Conservation (phyloP, 2,888 invertebrate genomes). For the Eupelmus urozonus region DNA sequence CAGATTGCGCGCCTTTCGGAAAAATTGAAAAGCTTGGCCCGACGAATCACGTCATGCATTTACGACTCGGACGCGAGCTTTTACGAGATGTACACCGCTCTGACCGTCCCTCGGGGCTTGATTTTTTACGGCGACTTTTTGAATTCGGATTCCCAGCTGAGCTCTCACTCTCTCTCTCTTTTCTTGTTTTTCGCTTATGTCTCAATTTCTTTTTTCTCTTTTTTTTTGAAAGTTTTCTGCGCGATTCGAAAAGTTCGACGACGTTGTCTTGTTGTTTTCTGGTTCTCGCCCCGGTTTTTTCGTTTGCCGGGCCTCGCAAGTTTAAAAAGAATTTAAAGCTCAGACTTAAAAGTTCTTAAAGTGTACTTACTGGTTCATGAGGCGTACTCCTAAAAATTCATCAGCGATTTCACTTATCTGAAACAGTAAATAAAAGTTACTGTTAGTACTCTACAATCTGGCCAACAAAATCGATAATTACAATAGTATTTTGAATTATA, state of each 20-base stretch:
- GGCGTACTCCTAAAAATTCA: constrained; percentile 4
- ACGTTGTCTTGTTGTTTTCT: not conserved
- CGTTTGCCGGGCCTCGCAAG: not conserved
- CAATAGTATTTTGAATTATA: too few species aligned
- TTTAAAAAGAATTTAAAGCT: constrained; percentile 7
- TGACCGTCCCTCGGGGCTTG: not conserved
- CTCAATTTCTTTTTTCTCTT: not conserved
- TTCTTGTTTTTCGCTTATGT: not conserved
- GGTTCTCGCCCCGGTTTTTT: constrained; percentile 9
- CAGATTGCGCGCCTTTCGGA: constrained; percentile 61
- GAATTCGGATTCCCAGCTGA: constrained; percentile 21
- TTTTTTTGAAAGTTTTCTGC: constrained; percentile 6
- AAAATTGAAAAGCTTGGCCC: constrained; percentile 61
- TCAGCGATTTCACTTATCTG: constrained; percentile 8
- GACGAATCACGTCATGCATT: constrained; percentile 45
- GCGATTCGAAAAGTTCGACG: constrained; percentile 15
- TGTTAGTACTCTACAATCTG: not conserved
- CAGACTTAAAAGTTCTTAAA: not conserved
- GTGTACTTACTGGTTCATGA: constrained; percentile 23
- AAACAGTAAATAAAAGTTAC: not conserved
- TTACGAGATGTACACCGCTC: constrained; percentile 29
- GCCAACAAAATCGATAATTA: too few species aligned
- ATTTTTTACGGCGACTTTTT: constrained; percentile 39
- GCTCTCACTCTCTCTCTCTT: not conserved
- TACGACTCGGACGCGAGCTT: constrained; percentile 30